Percentiles rank a stretch among this genome's conserved stretches.
These are phyloP conservation scores for Formica selysi DNA, from an alignment of 1,140 invertebrate species.

Conservation along the genomic window DNA sequence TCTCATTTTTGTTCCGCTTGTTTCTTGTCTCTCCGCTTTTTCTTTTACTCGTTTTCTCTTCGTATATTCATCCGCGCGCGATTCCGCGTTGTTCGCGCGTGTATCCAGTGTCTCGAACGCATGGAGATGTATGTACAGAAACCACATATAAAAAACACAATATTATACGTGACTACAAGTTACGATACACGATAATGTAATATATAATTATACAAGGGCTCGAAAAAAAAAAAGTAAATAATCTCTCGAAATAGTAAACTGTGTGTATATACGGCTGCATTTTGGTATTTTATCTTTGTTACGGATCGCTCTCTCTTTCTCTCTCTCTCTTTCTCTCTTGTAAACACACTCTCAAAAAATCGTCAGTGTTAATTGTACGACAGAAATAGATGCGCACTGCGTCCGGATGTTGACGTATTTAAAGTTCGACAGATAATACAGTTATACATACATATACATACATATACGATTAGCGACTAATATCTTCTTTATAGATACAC, in stretches of 20 bases:
- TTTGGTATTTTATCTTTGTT: conserved; percentile 74
- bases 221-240: conserved; percentile 73
- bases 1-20: neutral
- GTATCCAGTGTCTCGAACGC: conserved; percentile 66
- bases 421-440: conserved; percentile 77
- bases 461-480: conserved; percentile 75
- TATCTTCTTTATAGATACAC: conserved; percentile 74
- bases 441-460: conserved; percentile 79
- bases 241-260: conserved; percentile 74
- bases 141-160: conserved; percentile 74
- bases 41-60: conserved; percentile 25
- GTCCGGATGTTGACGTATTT: conserved; percentile 71
- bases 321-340: conserved; percentile 27
- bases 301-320: conserved; percentile 32
- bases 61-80: conserved; percentile 60
- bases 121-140: conserved; percentile 72
- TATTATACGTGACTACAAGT: conserved; percentile 69
- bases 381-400: conserved; percentile 74
- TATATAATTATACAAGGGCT: conserved; percentile 76
- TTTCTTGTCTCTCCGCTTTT: conserved; percentile 15
- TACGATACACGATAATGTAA: conserved; percentile 68
- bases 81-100: conserved; percentile 69
- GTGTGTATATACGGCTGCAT: conserved; percentile 61
- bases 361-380: conserved; percentile 74
- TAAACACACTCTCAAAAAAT: conserved; percentile 70